These are phyloP conservation scores for Nymphalis io DNA, from an alignment of 1,140 invertebrate species.

Conservation along the genomic window DNA sequence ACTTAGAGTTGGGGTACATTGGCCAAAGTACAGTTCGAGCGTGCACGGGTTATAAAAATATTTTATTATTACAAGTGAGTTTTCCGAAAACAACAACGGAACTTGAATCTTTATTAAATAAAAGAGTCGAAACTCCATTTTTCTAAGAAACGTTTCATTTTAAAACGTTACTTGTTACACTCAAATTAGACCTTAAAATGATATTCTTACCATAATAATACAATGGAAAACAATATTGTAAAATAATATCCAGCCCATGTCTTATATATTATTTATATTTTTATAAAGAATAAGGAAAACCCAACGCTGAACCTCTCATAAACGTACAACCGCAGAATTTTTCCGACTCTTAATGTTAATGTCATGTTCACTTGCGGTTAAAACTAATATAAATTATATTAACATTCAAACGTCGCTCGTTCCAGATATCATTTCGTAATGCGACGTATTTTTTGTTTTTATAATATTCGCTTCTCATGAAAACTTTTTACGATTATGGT, in stretches of 20 bases:
- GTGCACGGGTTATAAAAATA: too few species aligned
- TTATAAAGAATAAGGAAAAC: not conserved
- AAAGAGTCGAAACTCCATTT: too few species aligned
- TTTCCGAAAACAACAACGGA: too few species aligned
- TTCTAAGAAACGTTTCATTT: too few species aligned
- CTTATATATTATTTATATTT: not conserved
- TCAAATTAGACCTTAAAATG: too few species aligned
- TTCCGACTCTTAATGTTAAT: slow-evolving; percentile 17
- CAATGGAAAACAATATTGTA: too few species aligned
- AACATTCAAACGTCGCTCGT: slow-evolving; percentile 30
- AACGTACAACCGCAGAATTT: not conserved
- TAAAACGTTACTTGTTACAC: too few species aligned
- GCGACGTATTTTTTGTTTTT: slow-evolving; percentile 36
- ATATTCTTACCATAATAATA: too few species aligned
- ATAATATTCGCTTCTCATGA: slow-evolving; percentile 22
- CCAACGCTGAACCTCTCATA: not conserved
- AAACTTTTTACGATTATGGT: slow-evolving; percentile 35
- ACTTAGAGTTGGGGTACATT: too few species aligned
- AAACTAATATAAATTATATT: slow-evolving; percentile 32
- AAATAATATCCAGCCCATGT: not conserved
- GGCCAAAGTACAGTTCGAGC: too few species aligned
- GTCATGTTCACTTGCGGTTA: slow-evolving; percentile 3
- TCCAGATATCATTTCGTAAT: slow-evolving; percentile 31
- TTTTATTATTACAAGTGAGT: too few species aligned
- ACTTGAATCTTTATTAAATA: too few species aligned